These are phyloP conservation scores for Hozukius guyotensis DNA, from an alignment of 2,797 vertebrate genomes.

Conservation along the genomic window DNA sequence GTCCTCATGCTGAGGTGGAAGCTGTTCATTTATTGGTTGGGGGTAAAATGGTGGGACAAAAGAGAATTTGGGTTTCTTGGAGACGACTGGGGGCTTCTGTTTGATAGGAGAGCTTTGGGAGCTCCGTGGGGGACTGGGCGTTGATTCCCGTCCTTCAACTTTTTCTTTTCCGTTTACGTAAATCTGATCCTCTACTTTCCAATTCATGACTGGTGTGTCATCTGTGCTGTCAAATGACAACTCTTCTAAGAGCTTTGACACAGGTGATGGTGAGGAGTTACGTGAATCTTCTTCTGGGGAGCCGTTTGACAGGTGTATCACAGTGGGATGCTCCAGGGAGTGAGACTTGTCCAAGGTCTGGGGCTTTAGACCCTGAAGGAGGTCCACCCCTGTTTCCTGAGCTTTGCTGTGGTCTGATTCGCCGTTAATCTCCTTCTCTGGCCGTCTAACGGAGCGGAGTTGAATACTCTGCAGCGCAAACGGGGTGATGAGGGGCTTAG, in stretches of 20 bases:
- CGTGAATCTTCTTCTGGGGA: constrained; percentile 48
- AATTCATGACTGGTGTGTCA: constrained; percentile 26
- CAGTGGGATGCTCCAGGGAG: constrained; percentile 47
- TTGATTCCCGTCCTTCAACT: constrained; percentile 24
- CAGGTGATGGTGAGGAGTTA: constrained; percentile 68
- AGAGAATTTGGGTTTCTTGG: constrained; percentile 93
- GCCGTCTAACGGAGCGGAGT: constrained; percentile 88
- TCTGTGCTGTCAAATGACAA: constrained; percentile 72
- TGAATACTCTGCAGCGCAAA: constrained; percentile 92
- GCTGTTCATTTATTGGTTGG: constrained; percentile 72
- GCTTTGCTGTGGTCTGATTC: constrained; percentile 52
- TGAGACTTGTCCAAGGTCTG: constrained; percentile 71
- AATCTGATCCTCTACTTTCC: constrained; percentile 33
- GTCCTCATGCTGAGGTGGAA: constrained; percentile 59
- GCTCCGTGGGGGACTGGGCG: constrained; percentile 49
- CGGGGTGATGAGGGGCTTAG: constrained; percentile 90
- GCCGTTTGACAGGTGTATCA: constrained; percentile 40
- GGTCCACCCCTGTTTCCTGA: constrained; percentile 75
- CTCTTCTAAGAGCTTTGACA: constrained; percentile 73
- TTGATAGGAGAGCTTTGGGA: constrained; percentile 75
- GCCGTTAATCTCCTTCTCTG: constrained; percentile 64
- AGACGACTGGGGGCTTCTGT: constrained; percentile 90
- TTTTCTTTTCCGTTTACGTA: constrained; percentile 41
- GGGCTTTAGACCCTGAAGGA: constrained; percentile 64
- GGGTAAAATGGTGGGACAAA: constrained; percentile 77